Percentiles rank a stretch among this genome's conserved stretches.
Conservation (phyloP, 2,113 vertebrate species). For the Dasyurus viverrinus region DNA sequence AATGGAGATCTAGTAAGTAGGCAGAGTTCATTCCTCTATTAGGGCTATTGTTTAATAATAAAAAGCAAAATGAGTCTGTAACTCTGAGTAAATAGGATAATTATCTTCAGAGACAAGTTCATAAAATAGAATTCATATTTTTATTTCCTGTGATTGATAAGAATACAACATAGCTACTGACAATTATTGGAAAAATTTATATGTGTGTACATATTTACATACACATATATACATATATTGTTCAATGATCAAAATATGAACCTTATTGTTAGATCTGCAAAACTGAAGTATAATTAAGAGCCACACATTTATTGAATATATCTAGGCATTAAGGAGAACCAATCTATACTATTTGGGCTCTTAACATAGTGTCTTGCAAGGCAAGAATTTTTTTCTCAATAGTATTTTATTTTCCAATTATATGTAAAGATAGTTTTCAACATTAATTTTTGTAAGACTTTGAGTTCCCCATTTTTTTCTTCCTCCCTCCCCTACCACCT, state of each 20-base stretch:
- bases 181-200: not conserved
- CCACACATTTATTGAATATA: not conserved
- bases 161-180: not conserved
- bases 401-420: too few relatives aligned
- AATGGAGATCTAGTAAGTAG: not conserved
- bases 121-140: not conserved
- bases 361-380: not conserved
- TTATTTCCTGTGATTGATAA: not conserved
- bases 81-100: not conserved
- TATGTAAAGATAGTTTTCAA: too few relatives aligned
- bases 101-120: not conserved
- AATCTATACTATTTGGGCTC: not conserved
- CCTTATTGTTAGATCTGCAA: not conserved
- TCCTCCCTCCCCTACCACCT: too few relatives aligned
- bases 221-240: too few relatives aligned
- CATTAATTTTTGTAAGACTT: too few relatives aligned
- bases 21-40: not conserved
- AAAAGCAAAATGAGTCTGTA: not conserved
- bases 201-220: not conserved
- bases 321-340: not conserved
- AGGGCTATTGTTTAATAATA: not conserved
- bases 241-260: not conserved
- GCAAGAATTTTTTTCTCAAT: not conserved
- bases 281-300: not conserved
- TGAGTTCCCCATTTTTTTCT: too few relatives aligned